These are phyloP conservation scores for Myocastor coypus DNA, from an alignment of 2,113 vertebrate species.

Conservation along the genomic window DNA sequence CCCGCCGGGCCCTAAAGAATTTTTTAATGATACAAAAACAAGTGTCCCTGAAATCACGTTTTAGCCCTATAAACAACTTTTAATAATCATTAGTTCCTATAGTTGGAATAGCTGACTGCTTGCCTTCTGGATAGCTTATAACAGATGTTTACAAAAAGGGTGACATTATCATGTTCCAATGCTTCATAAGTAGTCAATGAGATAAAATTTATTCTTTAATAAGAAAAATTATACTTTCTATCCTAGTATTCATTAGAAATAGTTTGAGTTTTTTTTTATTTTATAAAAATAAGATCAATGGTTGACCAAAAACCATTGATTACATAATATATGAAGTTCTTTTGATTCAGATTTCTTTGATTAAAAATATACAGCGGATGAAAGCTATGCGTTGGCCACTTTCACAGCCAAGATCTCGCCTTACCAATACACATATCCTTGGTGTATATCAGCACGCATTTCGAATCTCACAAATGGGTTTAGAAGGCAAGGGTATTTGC, in stretches of 20 bases:
- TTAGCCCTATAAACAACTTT: constrained; percentile 65
- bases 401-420: not conserved
- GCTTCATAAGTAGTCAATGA: not conserved
- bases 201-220: constrained; percentile 31
- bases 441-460: not conserved
- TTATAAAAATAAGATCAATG: not conserved
- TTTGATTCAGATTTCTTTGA: constrained; percentile 12
- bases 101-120: constrained; percentile 52
- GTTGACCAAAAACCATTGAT: not conserved
- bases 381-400: not conserved
- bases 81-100: constrained; percentile 60
- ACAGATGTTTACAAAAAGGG: constrained; percentile 69
- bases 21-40: constrained; percentile 60
- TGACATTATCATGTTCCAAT: constrained; percentile 20
- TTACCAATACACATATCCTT: not conserved
- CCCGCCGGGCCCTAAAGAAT: too few species aligned
- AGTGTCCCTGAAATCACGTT: constrained; percentile 60
- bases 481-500: not conserved
- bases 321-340: not conserved
- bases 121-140: not conserved
- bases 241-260: not conserved
- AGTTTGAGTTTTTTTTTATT: not conserved
- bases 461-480: not conserved
- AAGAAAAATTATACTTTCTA: not conserved
- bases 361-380: not conserved